These are phyloP conservation scores for Hyalella azteca DNA, from an alignment of 2,888 invertebrate species.

Conservation along the genomic window DNA sequence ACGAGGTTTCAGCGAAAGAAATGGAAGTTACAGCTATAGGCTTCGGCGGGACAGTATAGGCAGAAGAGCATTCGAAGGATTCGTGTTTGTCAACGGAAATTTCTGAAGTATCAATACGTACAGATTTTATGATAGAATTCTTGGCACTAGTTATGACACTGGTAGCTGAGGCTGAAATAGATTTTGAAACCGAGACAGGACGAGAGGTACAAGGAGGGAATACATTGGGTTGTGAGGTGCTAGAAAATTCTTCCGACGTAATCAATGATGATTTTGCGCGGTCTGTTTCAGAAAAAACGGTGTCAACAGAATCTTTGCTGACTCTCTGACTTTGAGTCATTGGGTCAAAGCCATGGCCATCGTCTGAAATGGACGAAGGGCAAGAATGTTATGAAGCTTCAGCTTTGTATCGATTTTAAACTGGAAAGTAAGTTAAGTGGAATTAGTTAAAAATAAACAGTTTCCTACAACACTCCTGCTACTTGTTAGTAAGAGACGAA, in stretches of 20 bases:
- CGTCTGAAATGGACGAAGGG: constrained; percentile 58
- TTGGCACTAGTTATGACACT: background rate
- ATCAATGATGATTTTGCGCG: constrained; percentile 47
- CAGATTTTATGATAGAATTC: background rate
- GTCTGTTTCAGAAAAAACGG: constrained; percentile 55
- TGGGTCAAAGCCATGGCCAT: constrained; percentile 54
- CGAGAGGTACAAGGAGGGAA: constrained; percentile 28
- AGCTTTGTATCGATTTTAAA: too few species aligned
- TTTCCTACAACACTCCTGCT: background rate
- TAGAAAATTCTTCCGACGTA: constrained; percentile 42
- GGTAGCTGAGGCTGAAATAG: constrained; percentile 20
- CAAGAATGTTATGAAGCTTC: constrained; percentile 49
- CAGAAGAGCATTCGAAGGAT: background rate
- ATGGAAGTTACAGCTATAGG: background rate
- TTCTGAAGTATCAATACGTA: background rate
- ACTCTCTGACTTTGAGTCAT: constrained; percentile 47
- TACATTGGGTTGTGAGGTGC: constrained; percentile 40
- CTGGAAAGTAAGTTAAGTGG: too few species aligned
- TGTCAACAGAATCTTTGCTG: constrained; percentile 55
- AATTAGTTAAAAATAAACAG: background rate
- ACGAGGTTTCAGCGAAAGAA: background rate
- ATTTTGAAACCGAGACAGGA: constrained; percentile 3
- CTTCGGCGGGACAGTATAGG: background rate
- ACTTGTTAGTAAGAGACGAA: constrained; percentile 19
- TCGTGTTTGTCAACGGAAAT: background rate